Evolutionary conservation across 2,113 vertebrate species (phyloP).

Genomic region (Osmerus eperlanus): DNA sequence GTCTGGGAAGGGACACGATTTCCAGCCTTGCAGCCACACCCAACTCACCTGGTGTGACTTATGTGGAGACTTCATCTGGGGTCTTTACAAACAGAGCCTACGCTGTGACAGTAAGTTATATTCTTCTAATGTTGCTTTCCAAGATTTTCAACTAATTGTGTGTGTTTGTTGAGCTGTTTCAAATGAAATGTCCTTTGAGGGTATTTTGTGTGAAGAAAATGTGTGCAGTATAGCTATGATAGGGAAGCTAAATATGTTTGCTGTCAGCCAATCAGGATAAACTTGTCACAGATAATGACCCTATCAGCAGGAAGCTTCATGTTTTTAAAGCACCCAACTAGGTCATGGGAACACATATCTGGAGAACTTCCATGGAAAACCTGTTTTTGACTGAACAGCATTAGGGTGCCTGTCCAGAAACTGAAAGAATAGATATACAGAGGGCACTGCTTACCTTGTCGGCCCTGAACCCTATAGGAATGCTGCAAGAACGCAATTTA

Average conservation of each 20-base stretch:
- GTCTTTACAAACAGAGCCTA: conserved; percentile 86
- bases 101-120: conserved; percentile 86
- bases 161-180: neutral
- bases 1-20: conserved; percentile 78
- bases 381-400: no score
- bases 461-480: neutral
- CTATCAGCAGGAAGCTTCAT: conserved; percentile 46
- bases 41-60: conserved; percentile 93
- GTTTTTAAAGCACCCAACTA: neutral
- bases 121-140: neutral
- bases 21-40: conserved; percentile 79
- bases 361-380: no score
- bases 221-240: no score
- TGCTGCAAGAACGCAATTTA: no score
- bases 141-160: neutral
- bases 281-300: conserved; percentile 16
- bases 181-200: neutral
- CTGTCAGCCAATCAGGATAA: conserved; percentile 20
- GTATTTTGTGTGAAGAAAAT: neutral
- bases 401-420: no score
- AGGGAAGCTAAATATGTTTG: no score
- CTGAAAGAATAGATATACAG: neutral
- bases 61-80: conserved; percentile 97
- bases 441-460: neutral
- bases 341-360: conserved; percentile 8